A percentile compares a stretch with the other conserved stretches of the same genome.
These are phyloP conservation scores for Drosophila asahinai DNA, from an alignment of 1,140 invertebrate species.

Conservation along the genomic window DNA sequence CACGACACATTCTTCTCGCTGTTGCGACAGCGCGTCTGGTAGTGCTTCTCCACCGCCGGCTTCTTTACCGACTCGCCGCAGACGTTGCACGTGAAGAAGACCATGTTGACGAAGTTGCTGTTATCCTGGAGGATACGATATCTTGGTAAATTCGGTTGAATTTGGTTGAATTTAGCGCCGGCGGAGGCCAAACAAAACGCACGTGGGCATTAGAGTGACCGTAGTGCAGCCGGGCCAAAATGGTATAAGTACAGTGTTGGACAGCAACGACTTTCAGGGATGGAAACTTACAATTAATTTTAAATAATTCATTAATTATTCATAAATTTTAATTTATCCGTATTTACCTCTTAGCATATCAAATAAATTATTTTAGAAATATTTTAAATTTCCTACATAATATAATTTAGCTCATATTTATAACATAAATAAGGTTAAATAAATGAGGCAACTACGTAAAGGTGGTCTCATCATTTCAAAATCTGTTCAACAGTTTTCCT, in stretches of 20 bases:
- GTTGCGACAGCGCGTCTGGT: constrained; percentile 89
- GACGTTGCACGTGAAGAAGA: constrained; percentile 95
- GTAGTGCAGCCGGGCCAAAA: neutral
- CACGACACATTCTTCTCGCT: constrained; percentile 89
- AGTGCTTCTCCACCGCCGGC: constrained; percentile 96
- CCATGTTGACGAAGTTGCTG: constrained; percentile 87
- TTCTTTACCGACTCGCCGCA: constrained; percentile 96
- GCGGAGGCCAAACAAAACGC: constrained; percentile 48
- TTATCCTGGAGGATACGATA: neutral
- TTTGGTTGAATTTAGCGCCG: constrained; percentile 21
- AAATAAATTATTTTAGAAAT: too few species aligned
- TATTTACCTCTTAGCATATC: too few species aligned
- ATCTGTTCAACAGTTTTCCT: too few species aligned
- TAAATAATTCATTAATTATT: neutral
- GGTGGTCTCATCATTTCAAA: too few species aligned
- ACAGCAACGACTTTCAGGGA: neutral
- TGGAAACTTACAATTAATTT: too few species aligned
- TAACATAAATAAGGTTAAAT: too few species aligned
- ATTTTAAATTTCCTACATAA: neutral
- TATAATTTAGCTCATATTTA: too few species aligned
- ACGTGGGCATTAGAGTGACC: constrained; percentile 41
- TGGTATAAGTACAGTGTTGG: neutral
- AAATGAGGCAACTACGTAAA: too few species aligned
- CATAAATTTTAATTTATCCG: neutral
- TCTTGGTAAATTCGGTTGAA: constrained; percentile 2